phyloP scores from a whole-genome alignment of 2,797 vertebrate genomes.

The Hydrophis major region DNA sequence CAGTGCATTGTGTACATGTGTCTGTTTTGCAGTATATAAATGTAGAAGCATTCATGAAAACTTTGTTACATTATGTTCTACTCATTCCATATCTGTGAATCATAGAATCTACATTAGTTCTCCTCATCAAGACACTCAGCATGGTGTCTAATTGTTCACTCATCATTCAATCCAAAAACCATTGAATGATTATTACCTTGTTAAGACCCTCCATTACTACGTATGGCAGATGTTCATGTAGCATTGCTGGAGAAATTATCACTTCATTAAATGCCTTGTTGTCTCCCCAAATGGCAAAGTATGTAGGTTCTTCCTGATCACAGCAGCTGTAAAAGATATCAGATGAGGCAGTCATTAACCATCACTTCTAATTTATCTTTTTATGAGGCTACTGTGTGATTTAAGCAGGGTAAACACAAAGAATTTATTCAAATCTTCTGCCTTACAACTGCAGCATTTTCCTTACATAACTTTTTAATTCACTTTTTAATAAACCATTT shows the following conservation, averaged over 20 bases:
- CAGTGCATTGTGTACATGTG: background rate
- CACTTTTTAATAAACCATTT: background rate
- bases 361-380: background rate
- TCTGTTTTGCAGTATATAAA: background rate
- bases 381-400: background rate
- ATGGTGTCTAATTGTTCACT: background rate
- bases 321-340: slow-evolving; percentile 79
- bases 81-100: background rate
- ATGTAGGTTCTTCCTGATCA: slow-evolving; percentile 97
- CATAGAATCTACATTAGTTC: background rate
- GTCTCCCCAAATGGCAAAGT: slow-evolving; percentile 98
- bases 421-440: background rate
- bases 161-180: too few species aligned
- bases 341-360: background rate
- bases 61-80: background rate
- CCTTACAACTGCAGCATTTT: background rate
- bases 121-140: background rate
- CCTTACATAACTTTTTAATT: background rate
- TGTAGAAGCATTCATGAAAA: background rate
- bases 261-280: slow-evolving; percentile 98
- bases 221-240: slow-evolving; percentile 96
- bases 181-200: slow-evolving; percentile 75
- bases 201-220: slow-evolving; percentile 98
- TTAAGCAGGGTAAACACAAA: background rate
- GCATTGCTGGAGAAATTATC: slow-evolving; percentile 98